phyloP scores from a whole-genome alignment of 2,797 vertebrate genomes.

The Bucorvus abyssinicus region DNA sequence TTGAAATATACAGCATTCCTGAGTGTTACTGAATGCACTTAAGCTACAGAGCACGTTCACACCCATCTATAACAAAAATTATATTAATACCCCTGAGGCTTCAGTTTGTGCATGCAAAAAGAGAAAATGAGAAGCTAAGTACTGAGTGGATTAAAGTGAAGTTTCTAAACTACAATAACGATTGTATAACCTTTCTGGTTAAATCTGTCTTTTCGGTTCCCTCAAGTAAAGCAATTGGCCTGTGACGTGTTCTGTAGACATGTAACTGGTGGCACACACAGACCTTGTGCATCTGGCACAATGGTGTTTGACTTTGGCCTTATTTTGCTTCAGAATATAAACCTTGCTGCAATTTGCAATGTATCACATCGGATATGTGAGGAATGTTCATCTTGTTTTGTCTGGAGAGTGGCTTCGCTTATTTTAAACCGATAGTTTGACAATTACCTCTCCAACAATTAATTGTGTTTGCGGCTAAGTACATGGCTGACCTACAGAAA shows the following conservation, averaged over 20 bases:
- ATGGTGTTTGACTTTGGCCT: not conserved
- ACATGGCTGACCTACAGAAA: not conserved
- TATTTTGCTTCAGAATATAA: slow-evolving; percentile 22
- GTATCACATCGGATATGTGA: not conserved
- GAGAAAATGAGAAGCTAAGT: not conserved
- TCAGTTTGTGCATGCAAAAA: not conserved
- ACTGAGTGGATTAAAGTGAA: not conserved
- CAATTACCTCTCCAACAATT: slow-evolving; percentile 10
- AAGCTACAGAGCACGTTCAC: not conserved
- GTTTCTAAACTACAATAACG: not conserved
- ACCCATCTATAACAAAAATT: not conserved
- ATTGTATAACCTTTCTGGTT: not conserved
- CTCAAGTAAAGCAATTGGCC: not conserved
- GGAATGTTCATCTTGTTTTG: not conserved
- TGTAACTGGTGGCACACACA: not conserved
- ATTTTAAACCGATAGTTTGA: slow-evolving; percentile 29
- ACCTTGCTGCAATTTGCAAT: not conserved
- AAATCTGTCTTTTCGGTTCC: not conserved
- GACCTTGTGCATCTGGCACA: not conserved
- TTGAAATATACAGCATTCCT: not conserved
- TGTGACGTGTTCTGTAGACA: not conserved
- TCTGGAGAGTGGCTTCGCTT: not conserved
- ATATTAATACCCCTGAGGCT: not conserved
- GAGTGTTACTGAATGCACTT: not conserved
- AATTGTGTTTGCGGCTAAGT: not conserved